These are phyloP conservation scores for Aramus guarauna DNA, from an alignment of 2,113 vertebrate species.

Conservation along the genomic window DNA sequence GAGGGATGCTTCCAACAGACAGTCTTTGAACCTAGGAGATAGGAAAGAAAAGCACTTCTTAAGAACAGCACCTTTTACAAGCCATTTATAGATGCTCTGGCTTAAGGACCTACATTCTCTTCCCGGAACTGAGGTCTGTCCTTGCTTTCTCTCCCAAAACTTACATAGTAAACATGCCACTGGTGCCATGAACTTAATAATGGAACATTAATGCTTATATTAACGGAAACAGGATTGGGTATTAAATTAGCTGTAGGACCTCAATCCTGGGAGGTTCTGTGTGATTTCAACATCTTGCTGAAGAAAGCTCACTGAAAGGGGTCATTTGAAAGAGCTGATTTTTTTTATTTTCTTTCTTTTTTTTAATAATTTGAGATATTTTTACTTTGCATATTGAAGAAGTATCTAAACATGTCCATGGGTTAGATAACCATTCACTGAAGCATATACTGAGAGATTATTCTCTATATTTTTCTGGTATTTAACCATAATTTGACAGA, in stretches of 20 bases:
- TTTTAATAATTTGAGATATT: not conserved
- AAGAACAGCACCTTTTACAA: not conserved
- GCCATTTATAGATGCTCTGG: not conserved
- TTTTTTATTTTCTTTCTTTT: not conserved
- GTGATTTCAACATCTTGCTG: not conserved
- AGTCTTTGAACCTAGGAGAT: conserved; percentile 87
- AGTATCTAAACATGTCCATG: not conserved
- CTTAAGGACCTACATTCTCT: not conserved
- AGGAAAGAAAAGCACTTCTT: not conserved
- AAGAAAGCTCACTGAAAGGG: not conserved
- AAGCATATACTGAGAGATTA: not conserved
- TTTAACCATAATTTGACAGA: not conserved
- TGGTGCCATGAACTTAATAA: not conserved
- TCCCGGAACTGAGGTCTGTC: not conserved
- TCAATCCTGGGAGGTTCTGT: not conserved
- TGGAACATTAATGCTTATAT: not conserved
- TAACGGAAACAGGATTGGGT: not conserved
- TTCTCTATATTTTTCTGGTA: not conserved
- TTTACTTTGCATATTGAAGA: not conserved
- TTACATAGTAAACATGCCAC: not conserved
- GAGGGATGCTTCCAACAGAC: conserved; percentile 93
- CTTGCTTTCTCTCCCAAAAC: not conserved
- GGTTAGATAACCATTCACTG: not conserved
- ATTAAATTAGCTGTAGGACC: not conserved
- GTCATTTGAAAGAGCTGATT: not conserved